Evolutionary conservation across 1,140 invertebrate species (phyloP), one percentile per base, ranked within the genome.

Genomic region (Gyrodactylus salaris): DNA sequence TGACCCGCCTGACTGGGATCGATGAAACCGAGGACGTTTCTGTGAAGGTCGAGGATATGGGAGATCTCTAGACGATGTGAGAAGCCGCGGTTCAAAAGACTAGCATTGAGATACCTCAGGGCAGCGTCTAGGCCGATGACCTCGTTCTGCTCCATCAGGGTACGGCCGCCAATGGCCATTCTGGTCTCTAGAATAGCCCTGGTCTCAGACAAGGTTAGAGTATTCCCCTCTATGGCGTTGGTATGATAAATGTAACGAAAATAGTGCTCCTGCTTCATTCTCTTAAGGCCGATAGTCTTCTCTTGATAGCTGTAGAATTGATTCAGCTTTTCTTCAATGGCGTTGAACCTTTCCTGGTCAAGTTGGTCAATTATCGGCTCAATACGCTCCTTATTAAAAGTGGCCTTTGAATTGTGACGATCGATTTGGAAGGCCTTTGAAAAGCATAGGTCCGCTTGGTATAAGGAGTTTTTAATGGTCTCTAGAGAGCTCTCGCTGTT

Each of bases 241-340:
- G 91, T 94, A 78, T 97, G 92, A 81, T 95, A 94, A 74, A 97
- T 91, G 79, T 96, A 89, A 78, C 89, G 86, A 78, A 90, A 93
- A 80, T 93, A 95, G 20, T 88, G 88, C 80, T 94, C 89, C 78
- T 89, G 88, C 78, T 93, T 96, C 0, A 89, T 86, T 76, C 89
- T 84, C 75, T 87, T 84, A 73, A 94, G 82, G 19, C 88, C 87
- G 1, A 85, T 83, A 80, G 87, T 86, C 34, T 85, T 84, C 75
- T 88, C 86, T 69, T 91, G 88, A 76, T 91, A 87, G 21, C 85
- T 84, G 23, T 87, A 85, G 21, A 95, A 82, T 25, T 85, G 82
- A 78, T 89, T 85, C 70, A 89, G 82, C 81, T 95, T 94, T 54
- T 86, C 84, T 78, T 95, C 90, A 76, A 96, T 88, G 75, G 86